A percentile compares a stretch with the other conserved stretches of the same genome.
Evolutionary conservation across 2,888 invertebrate genomes (phyloP).

Genomic region (Sipha maydis): DNA sequence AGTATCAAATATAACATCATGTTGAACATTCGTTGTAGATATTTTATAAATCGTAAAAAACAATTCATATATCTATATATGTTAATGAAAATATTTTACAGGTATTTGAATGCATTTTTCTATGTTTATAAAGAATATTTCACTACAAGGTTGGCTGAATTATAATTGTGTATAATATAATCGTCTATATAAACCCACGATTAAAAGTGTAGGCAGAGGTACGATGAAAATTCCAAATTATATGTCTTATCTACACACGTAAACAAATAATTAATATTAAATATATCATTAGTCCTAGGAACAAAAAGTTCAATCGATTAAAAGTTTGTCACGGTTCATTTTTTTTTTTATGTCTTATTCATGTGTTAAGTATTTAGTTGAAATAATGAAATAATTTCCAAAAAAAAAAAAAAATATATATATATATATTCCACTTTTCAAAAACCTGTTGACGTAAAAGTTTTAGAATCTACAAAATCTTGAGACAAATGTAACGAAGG

Average conservation of each 20-base stretch:
- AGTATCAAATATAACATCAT: neutral
- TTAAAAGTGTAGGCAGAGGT: neutral
- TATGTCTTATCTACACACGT: neutral
- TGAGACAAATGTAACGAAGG: too few relatives aligned
- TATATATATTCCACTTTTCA: too few relatives aligned
- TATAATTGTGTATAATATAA: conserved; percentile 18
- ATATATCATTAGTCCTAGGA: neutral
- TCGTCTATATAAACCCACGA: conserved; percentile 21
- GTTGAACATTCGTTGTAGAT: neutral
- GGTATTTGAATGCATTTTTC: neutral
- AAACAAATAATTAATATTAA: neutral
- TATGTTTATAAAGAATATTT: neutral
- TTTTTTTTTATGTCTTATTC: neutral
- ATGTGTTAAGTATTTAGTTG: neutral
- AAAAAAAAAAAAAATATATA: too few relatives aligned
- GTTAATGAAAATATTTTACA: neutral
- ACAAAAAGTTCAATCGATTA: neutral
- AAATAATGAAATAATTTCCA: neutral
- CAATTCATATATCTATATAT: neutral
- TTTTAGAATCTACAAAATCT: too few relatives aligned
- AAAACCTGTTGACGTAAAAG: too few relatives aligned
- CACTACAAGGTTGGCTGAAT: conserved; percentile 25
- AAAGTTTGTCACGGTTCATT: neutral
- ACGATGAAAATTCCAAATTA: neutral
- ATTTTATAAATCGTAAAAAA: neutral